These are phyloP conservation scores for Strix aluco DNA, from an alignment of 2,113 vertebrate genomes.

Conservation along the genomic window DNA sequence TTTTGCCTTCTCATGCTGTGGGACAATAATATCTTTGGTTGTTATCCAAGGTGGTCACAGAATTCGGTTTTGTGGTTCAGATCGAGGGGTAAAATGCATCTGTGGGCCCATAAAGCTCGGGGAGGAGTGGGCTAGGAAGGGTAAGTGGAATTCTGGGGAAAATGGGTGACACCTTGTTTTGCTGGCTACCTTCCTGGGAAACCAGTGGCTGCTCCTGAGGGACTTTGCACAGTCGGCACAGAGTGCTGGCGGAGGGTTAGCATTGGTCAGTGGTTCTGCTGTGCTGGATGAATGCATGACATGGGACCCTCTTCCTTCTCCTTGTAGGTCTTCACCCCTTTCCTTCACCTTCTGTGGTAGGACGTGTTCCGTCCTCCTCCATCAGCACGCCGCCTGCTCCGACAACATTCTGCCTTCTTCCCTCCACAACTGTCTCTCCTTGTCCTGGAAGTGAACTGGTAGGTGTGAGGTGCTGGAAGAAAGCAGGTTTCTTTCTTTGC, in stretches of 20 bases:
- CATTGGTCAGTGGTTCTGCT: background rate
- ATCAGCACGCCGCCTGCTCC: background rate
- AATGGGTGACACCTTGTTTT: background rate
- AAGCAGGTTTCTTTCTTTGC: background rate
- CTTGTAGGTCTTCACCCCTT: background rate
- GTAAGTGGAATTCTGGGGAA: background rate
- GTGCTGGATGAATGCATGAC: background rate
- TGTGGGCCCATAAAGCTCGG: background rate
- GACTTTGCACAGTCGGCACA: background rate
- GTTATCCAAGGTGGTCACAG: background rate
- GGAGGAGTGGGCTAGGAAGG: background rate
- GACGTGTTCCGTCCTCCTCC: background rate
- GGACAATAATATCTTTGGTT: background rate
- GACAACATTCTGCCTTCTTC: accelerated
- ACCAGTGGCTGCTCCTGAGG: background rate
- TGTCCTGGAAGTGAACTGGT: background rate
- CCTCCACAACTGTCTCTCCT: background rate
- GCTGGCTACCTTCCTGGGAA: background rate
- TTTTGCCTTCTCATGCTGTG: background rate
- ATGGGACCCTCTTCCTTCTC: background rate
- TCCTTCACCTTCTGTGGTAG: background rate
- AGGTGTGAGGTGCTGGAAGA: background rate
- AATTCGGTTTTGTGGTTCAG: background rate
- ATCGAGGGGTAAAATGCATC: background rate
- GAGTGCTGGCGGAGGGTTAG: background rate